Conservation (phyloP, 2,113 vertebrate genomes). For the Muntiacus reevesi region DNA sequence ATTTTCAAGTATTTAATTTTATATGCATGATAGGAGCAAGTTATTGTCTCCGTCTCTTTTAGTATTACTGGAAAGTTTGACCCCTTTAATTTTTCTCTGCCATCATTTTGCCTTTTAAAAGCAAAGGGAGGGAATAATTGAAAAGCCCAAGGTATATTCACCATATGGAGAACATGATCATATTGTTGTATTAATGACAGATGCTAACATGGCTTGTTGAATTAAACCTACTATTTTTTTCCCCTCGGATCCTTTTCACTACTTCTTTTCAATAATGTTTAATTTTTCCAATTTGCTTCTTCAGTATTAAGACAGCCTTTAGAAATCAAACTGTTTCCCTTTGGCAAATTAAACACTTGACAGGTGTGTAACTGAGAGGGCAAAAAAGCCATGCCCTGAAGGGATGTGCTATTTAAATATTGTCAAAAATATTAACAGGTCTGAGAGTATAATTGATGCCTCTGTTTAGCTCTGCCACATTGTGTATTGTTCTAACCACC, state of each 20-base stretch:
- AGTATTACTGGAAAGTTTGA: background rate
- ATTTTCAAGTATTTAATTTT: background rate
- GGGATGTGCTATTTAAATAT: constrained; percentile 77
- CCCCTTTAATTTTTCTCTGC: background rate
- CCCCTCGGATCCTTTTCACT: constrained; percentile 50
- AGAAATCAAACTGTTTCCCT: constrained; percentile 73
- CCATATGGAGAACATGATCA: constrained; percentile 31
- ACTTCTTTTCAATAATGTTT: constrained; percentile 63
- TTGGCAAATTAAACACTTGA: constrained; percentile 74
- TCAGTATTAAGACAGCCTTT: constrained; percentile 64
- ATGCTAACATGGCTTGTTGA: constrained; percentile 58
- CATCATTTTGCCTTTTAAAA: constrained; percentile 4
- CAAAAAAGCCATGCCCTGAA: constrained; percentile 66
- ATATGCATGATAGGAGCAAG: background rate
- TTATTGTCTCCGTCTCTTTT: background rate
- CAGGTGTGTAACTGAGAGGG: constrained; percentile 75
- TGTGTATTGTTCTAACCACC: constrained; percentile 70
- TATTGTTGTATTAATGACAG: constrained; percentile 59
- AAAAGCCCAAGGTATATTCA: background rate
- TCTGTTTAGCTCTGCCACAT: constrained; percentile 70
- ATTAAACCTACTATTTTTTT: constrained; percentile 54
- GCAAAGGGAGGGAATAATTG: background rate
- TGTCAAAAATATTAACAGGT: constrained; percentile 76
- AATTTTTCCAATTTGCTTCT: constrained; percentile 66
- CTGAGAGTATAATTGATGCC: constrained; percentile 74